These are phyloP conservation scores for Linnaemya vulpina DNA, from an alignment of 2,888 invertebrate genomes.

Conservation along the genomic window DNA sequence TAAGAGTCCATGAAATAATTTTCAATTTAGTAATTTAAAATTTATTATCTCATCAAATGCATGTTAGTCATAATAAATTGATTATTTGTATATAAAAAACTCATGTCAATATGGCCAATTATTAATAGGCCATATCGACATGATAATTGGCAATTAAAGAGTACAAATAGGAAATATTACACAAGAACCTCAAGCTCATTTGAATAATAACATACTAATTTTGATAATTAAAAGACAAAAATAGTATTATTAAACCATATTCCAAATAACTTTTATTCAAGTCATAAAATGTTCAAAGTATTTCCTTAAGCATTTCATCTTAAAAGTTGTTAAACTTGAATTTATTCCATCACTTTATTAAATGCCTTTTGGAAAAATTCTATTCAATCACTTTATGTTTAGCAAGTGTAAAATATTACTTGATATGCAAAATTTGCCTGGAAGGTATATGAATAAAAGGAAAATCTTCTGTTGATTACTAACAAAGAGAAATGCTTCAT, in stretches of 20 bases:
- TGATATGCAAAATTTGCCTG: neutral
- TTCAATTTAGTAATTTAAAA: too few relatives aligned
- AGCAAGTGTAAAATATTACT: neutral
- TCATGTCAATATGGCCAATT: too few relatives aligned
- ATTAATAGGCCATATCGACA: too few relatives aligned
- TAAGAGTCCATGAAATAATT: too few relatives aligned
- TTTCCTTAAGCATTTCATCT: neutral
- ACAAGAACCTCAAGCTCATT: too few relatives aligned
- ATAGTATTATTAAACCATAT: neutral
- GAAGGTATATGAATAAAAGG: neutral
- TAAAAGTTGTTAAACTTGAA: neutral
- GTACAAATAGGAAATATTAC: too few relatives aligned
- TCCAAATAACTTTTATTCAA: neutral
- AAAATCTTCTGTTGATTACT: neutral
- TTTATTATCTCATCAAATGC: too few relatives aligned
- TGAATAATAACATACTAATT: too few relatives aligned
- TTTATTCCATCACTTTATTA: neutral
- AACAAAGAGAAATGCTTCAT: neutral
- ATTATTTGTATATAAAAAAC: too few relatives aligned
- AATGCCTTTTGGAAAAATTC: neutral
- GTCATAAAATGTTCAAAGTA: neutral
- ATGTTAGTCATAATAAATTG: too few relatives aligned
- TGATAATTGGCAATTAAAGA: too few relatives aligned
- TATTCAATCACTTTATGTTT: neutral
- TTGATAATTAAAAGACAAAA: neutral